Base-by-base conservation (phyloP, 2,113 vertebrate genomes). In the Ochotona princeps region DNA sequence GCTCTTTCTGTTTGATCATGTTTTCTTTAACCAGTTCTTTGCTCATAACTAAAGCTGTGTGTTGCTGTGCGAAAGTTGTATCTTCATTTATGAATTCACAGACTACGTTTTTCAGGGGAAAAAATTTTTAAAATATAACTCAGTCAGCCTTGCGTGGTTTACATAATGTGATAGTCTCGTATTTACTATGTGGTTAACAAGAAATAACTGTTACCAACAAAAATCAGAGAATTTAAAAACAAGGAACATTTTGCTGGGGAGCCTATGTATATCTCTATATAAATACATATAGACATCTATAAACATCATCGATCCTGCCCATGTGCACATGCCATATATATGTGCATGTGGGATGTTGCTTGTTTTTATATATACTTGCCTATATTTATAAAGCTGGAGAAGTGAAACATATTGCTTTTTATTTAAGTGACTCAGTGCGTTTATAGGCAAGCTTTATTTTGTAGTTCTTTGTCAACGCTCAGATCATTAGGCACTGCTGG, bases 251-350 rank as follows among this genome's bases (percentile, higher is more conserved):
- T 97, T 97, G 96, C 95, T 85, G 90, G 95, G 84, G 96, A 96
- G 94, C 94, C 91, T 96, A 94, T 97, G 95, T 95, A 92, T 97
- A 96, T 96, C 92, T 96, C 87, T 97, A 60, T 95, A 95, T 97
- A 97, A 97, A 97, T 96, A 97, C 92, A 93, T 96, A 95, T 89
- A 97, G 96, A 95, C 96, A 96, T 95, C 94, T 95, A 96, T 97
- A 96, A 97, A 97, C 95, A 97, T 93, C 94, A 96, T 96, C 95
- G 93, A 96, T 97, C 87, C 91, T 91, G 67, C 87, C 91, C 96
- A 94, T 92, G 92, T 95, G 96, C 94, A 92, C 94, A 93, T 96
- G 94, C 96, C 94, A 91, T 96, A 95, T 96, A 96, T 96, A 94
- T 96, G 96, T 96, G 95, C 81, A 92, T 97, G 95, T 97, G 87